phyloP scores from a whole-genome alignment of 2,113 vertebrate genomes.

The Podocnemis expansa region DNA sequence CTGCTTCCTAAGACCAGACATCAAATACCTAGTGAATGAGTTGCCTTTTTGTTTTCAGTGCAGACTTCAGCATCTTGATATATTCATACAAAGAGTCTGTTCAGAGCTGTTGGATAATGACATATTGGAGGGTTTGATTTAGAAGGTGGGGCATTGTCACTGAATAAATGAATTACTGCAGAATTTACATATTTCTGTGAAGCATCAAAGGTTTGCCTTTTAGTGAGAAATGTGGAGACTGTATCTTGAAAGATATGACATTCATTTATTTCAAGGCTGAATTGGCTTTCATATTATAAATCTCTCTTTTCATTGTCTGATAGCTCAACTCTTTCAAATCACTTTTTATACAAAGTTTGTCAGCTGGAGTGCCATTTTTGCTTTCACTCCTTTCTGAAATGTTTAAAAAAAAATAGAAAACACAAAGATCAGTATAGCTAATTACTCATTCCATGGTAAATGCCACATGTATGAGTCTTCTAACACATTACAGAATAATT shows the following conservation, averaged over 20 bases:
- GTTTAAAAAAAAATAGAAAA: neutral
- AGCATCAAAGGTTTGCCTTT: conserved; percentile 64
- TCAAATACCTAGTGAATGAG: conserved; percentile 27
- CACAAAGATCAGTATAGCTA: neutral
- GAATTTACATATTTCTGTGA: conserved; percentile 60
- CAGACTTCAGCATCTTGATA: conserved; percentile 36
- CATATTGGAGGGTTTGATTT: conserved; percentile 50
- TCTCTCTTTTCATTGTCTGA: neutral
- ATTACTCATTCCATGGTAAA: neutral
- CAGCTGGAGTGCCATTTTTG: neutral
- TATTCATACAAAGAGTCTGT: conserved; percentile 50
- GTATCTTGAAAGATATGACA: conserved; percentile 32
- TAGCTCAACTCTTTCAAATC: neutral
- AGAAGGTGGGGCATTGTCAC: conserved; percentile 59
- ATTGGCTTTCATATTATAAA: conserved; percentile 43
- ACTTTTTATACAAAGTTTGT: conserved; percentile 36
- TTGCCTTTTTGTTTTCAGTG: conserved; percentile 35
- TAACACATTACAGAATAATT: conserved; percentile 32
- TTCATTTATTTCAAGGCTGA: conserved; percentile 58
- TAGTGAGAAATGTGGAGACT: conserved; percentile 60
- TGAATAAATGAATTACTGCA: conserved; percentile 55
- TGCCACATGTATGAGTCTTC: neutral
- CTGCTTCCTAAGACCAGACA: conserved; percentile 28
- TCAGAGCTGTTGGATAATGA: conserved; percentile 46
- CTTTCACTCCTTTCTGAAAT: neutral